Evolutionary conservation across 2,113 vertebrate genomes (phyloP), one percentile per base, ranked within the genome.

Genomic region (Mirounga angustirostris): DNA sequence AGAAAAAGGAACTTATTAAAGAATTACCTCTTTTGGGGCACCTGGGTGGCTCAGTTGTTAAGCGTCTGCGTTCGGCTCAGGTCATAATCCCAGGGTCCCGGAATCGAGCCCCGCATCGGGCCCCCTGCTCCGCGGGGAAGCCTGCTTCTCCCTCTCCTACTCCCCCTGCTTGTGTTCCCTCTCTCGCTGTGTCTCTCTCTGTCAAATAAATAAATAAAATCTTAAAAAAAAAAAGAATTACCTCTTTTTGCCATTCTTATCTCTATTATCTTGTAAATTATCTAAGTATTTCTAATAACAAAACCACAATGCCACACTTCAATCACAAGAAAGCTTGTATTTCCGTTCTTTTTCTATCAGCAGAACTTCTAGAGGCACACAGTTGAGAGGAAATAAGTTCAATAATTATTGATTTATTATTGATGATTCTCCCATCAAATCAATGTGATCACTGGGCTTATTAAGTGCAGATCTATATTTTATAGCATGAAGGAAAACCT

Each of bases 381-480:
- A 59, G 7, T 58, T 93, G 40, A 91, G 30, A 69, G 58, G 69
- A 84, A 28, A 26, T 71, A 24, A 61, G 36, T 83, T 65, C 74
- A 91, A 78, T 89, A 74, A 40, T 50, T 76, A 76, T 67, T 83
- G 33, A 15, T 40, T 92, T 6, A 56, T 92, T 80, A 59, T 21
- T 58, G 16, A 52, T 52, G 28, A 24, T 84, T 61, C 6, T 28
- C 33, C 3, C 15, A 19, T 61, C 63, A 87, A 63, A 33, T 22
- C 10, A 1, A 21, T 30, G 12, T 58, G 22, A 30, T 73, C 7
- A 65, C 36, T 14, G 26, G 36, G 4, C 63, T 95, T 19, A 58
- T 85, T 93, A 88, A 93, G 87, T 79, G 11, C 79, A 74, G n/a
- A 56, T 26, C 40, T 83, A 24, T 61, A 79, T 83, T 90, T 76